These are phyloP conservation scores for Strongylocentrotus purpuratus DNA, from an alignment of 35 echinoderm and acorn worm genomes.

Conservation along the genomic window DNA sequence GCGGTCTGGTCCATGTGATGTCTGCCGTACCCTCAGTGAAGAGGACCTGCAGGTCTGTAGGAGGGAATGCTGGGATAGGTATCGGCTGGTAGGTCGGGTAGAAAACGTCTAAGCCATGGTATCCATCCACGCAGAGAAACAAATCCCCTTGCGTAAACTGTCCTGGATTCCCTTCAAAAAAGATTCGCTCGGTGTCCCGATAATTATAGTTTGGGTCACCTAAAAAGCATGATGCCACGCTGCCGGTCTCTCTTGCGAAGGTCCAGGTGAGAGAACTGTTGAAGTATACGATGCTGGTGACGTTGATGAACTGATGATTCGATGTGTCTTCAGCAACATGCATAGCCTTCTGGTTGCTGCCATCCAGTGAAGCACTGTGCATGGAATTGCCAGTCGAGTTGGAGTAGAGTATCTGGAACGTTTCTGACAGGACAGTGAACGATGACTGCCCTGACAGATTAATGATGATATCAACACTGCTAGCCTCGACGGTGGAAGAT, in stretches of 20 bases:
- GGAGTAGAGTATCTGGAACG: slow-evolving; percentile 67
- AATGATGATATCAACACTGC: slow-evolving; percentile 52
- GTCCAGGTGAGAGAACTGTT: slow-evolving; percentile 66
- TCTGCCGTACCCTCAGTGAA: slow-evolving; percentile 61
- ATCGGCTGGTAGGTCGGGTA: slow-evolving; percentile 71
- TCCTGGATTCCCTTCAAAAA: neutral
- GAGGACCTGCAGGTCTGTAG: slow-evolving; percentile 65
- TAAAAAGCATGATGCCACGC: neutral
- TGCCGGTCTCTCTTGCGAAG: neutral
- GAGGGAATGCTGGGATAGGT: slow-evolving; percentile 63
- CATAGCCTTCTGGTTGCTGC: slow-evolving; percentile 20
- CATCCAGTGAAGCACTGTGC: slow-evolving; percentile 66
- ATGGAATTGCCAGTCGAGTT: slow-evolving; percentile 58
- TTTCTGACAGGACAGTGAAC: slow-evolving; percentile 45
- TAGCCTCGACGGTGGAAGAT: neutral
- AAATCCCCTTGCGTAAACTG: neutral
- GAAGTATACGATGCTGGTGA: slow-evolving; percentile 62
- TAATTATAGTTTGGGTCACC: neutral
- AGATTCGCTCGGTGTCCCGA: neutral
- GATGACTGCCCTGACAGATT: neutral
- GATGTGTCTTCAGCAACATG: neutral
- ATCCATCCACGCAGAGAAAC: slow-evolving; percentile 56
- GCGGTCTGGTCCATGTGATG: slow-evolving; percentile 62
- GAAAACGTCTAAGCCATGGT: slow-evolving; percentile 67
- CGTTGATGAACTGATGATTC: slow-evolving; percentile 29